Conservation (phyloP, 1,140 invertebrate genomes). For the Macrotrachela quadricornifera region DNA sequence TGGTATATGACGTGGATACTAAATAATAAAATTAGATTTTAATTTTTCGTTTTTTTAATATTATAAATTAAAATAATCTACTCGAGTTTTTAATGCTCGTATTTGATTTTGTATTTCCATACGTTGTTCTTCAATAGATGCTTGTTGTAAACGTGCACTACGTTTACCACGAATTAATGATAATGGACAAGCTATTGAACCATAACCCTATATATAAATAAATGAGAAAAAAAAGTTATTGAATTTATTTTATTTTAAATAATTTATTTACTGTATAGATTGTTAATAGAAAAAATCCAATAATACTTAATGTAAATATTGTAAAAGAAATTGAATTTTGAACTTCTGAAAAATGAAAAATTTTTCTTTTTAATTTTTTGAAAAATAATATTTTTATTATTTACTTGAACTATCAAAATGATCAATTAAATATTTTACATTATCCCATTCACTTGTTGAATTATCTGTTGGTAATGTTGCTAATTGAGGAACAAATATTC, state of each 20-base stretch:
- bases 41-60: not conserved
- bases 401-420: conserved; percentile 14
- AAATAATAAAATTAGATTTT: conserved; percentile 8
- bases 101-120: conserved; percentile 15
- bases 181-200: conserved; percentile 28
- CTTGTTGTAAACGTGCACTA: conserved; percentile 17
- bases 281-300: conserved; percentile 28
- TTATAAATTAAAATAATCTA: conserved; percentile 4
- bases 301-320: conserved; percentile 25
- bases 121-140: conserved; percentile 15
- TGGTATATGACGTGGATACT: conserved; percentile 9
- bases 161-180: conserved; percentile 26
- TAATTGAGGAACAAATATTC: conserved; percentile 14
- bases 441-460: conserved; percentile 10
- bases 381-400: conserved; percentile 14
- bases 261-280: conserved; percentile 30
- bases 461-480: conserved; percentile 1
- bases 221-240: not conserved
- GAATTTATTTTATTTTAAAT: not conserved
- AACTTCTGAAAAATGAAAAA: conserved; percentile 18
- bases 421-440: conserved; percentile 10
- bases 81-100: conserved; percentile 23
- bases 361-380: not conserved
- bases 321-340: conserved; percentile 30
- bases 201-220: conserved; percentile 20